Base-by-base conservation (phyloP, 2,797 vertebrate species). In the Mus caroli region DNA sequence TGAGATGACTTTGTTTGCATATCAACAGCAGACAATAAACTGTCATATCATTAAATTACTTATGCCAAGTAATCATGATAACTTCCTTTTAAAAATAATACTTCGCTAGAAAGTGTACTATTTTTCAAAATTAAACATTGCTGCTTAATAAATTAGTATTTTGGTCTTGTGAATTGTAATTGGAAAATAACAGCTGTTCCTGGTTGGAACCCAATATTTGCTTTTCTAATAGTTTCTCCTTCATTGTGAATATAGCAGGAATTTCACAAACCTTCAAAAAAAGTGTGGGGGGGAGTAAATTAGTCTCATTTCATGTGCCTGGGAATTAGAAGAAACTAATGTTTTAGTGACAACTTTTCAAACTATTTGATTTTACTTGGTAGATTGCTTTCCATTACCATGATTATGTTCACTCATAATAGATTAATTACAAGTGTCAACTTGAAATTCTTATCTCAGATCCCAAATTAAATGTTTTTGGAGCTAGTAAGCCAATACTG, bases 111-210 rank as follows among this genome's bases (percentile, higher is more conserved):
- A 96, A 97, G 88, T 97, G 93, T 96, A 95, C 88, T 96, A 96
- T 69, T 94, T 97, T 82, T n/a, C 77, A 8, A 28, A 98, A 97
- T 96, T 87, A 97, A 98, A 96, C 8, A 13, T 96, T 96, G 87
- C 94, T 93, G 79, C 92, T 94, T 98, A 97, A 98, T 98, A 98
- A 98, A 98, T 98, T 97, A 97, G 97, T 98, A 97, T 98, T 98
- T 98, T 97, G 93, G 78, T 97, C 96, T 98, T 97, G 93, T 97
- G 92, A 98, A 97, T 97, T 97, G 95, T 98, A 98, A 98, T 97
- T 98, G 96, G 92, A 97, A 98, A 98, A 98, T 98, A 98, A 93
- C 97, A 98, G 97, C 98, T 98, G 98, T 97, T 98, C 82, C 96
- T 97, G 69, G 64, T 96, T 98, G 95, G 95, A 98, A 82, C 83